Conservation (phyloP, 2,888 invertebrate genomes). For the Andrena trimmerana region DNA sequence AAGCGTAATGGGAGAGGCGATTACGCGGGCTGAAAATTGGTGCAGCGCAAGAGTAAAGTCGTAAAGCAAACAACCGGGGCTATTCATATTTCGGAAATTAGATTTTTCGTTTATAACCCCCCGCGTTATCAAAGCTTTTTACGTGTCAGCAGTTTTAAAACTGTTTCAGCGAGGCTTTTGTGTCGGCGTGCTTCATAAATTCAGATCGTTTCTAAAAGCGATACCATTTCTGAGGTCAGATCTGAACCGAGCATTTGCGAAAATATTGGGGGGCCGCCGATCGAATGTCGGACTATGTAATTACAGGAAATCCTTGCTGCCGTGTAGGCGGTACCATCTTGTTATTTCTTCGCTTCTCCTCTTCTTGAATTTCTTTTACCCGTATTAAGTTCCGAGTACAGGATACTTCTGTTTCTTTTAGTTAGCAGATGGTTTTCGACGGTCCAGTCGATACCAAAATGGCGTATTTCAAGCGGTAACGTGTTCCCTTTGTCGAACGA, state of each 20-base stretch:
- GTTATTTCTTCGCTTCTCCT: constrained; percentile 33
- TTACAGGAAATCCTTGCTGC: constrained; percentile 42
- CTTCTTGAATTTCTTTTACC: constrained; percentile 54
- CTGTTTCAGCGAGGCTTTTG: too few relatives aligned
- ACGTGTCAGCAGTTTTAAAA: constrained; percentile 12
- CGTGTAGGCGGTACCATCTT: constrained; percentile 18
- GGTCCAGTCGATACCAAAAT: constrained; percentile 22
- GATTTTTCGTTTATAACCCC: constrained; percentile 15
- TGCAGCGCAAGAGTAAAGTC: not conserved
- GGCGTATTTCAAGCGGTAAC: constrained; percentile 21
- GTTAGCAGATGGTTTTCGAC: constrained; percentile 52
- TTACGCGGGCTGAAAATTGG: constrained; percentile 30
- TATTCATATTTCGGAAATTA: constrained; percentile 20
- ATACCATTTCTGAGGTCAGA: not conserved
- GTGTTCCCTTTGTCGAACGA: not conserved
- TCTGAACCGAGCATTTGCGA: not conserved
- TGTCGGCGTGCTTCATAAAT: not conserved
- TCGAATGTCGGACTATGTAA: constrained; percentile 44
- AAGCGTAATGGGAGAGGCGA: constrained; percentile 16
- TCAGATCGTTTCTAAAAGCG: not conserved
- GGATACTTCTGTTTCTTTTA: constrained; percentile 38
- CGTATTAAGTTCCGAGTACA: constrained; percentile 57
- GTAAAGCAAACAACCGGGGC: not conserved
- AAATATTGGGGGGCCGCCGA: constrained; percentile 12
- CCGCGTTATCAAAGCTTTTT: not conserved